Conservation (phyloP, 2,113 vertebrate species). For the Chionomys nivalis region DNA sequence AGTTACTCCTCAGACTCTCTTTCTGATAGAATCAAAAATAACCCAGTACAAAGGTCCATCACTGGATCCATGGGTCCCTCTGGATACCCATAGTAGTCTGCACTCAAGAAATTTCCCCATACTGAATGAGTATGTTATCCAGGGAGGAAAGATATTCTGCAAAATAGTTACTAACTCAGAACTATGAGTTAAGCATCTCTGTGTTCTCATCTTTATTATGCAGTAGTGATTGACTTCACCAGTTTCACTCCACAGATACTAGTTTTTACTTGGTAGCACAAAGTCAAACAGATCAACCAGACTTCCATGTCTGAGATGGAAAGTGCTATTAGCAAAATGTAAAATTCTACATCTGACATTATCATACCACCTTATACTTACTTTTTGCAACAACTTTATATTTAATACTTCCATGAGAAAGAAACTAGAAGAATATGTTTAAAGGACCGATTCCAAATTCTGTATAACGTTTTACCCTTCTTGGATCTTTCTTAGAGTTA, state of each 20-base stretch:
- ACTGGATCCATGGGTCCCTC: not conserved
- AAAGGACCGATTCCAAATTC: not conserved
- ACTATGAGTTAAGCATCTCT: not conserved
- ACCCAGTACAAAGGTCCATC: not conserved
- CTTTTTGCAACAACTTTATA: not conserved
- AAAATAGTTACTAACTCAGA: not conserved
- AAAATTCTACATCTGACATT: not conserved
- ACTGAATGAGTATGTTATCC: not conserved
- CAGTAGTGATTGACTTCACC: not conserved
- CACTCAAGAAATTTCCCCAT: not conserved
- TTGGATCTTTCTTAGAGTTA: too few species aligned
- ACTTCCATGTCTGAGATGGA: not conserved
- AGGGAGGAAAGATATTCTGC: not conserved
- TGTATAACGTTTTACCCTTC: not conserved
- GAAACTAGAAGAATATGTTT: not conserved
- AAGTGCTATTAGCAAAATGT: not conserved
- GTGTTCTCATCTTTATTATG: not conserved
- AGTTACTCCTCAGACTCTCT: not conserved
- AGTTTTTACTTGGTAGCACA: not conserved
- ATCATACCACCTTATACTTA: not conserved
- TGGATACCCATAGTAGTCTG: not conserved
- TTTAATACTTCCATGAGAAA: not conserved
- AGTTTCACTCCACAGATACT: not conserved
- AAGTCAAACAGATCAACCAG: not conserved
- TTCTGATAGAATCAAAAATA: not conserved